phyloP scores from a whole-genome alignment of 2,113 vertebrate species.

The Boulengeromyrus knoepffleri region DNA sequence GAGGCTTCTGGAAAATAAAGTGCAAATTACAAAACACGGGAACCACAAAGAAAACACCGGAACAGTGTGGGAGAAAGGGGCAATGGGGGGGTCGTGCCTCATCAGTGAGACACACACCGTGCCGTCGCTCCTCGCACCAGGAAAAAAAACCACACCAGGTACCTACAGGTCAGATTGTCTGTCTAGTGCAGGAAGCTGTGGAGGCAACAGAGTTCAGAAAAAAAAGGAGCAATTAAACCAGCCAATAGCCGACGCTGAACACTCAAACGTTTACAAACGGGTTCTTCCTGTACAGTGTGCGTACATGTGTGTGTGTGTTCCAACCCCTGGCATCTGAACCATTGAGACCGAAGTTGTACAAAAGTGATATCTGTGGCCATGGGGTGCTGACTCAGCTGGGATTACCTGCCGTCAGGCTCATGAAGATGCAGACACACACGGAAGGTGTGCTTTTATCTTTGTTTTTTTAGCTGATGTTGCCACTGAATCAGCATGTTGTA shows the following conservation, averaged over 20 bases:
- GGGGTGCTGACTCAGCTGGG: constrained; percentile 8
- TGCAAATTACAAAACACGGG: constrained; percentile 20
- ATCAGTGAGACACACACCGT: not conserved
- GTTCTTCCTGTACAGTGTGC: not conserved
- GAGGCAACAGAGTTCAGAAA: not conserved
- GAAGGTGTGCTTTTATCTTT: constrained; percentile 25
- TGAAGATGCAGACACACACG: constrained; percentile 22
- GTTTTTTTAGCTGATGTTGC: constrained; percentile 18
- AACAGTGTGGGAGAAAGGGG: not conserved
- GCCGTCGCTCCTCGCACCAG: not conserved
- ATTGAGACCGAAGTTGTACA: not conserved
- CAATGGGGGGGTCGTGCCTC: not conserved
- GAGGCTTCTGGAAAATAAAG: constrained; percentile 11
- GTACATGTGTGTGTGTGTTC: not conserved
- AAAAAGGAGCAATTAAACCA: not conserved
- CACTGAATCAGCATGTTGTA: constrained; percentile 9
- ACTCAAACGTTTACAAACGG: not conserved
- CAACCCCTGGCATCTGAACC: not conserved
- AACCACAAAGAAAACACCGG: not conserved
- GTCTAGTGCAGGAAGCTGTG: not conserved
- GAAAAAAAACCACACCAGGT: not conserved
- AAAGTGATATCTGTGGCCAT: not conserved
- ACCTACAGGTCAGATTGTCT: constrained; percentile 20
- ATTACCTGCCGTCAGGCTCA: not conserved
- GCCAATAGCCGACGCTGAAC: not conserved